Evolutionary conservation across 2,113 vertebrate species (phyloP).

Genomic region (Furnarius figulus): DNA sequence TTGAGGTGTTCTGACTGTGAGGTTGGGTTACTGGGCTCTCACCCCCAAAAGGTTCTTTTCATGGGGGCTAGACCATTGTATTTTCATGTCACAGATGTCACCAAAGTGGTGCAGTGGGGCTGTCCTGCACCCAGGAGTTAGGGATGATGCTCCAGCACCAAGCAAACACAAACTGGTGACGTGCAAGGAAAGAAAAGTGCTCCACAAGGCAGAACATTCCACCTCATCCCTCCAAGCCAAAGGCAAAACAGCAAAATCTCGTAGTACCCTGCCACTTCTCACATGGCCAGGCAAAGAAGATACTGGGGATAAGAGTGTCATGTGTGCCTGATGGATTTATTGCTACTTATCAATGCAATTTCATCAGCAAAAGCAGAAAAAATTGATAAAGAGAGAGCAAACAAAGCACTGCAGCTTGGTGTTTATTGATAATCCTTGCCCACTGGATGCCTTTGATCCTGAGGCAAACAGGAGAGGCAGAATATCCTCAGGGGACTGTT

Average conservation of each 20-base stretch:
- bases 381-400: slow-evolving; percentile 23
- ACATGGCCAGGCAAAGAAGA: not conserved
- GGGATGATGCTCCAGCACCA: not conserved
- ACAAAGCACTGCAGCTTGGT: slow-evolving; percentile 2
- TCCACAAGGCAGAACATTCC: not conserved
- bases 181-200: not conserved
- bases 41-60: not conserved
- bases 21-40: not conserved
- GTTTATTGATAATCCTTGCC: slow-evolving; percentile 5
- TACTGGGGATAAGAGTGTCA: not conserved
- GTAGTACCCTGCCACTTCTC: not conserved
- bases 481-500: not conserved
- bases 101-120: not conserved
- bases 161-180: not conserved
- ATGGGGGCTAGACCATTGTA: not conserved
- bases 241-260: not conserved
- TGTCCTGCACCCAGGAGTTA: accelerated
- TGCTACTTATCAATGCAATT: slow-evolving; percentile 28
- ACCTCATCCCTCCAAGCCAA: not conserved
- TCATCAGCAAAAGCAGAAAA: slow-evolving; percentile 55
- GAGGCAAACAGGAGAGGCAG: not conserved
- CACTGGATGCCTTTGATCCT: not conserved
- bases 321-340: slow-evolving; percentile 46
- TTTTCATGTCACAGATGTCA: not conserved
- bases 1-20: not conserved